Evolutionary conservation across 2,888 invertebrate genomes (phyloP), one percentile per base, ranked within the genome.

Genomic region (Belgica antarctica): DNA sequence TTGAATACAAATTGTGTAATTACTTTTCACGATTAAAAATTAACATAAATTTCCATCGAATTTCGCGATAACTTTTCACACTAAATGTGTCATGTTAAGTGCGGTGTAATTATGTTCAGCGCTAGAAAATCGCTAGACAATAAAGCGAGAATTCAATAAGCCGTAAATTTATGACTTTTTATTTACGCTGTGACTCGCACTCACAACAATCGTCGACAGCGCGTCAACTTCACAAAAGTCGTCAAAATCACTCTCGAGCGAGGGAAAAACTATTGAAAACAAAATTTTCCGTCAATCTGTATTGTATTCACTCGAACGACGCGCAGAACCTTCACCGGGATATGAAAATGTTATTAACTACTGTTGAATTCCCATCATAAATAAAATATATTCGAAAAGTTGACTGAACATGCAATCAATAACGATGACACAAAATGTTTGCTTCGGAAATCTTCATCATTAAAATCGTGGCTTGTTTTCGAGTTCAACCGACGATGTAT

Each of bases 191-290:
- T 10, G 8, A 10, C 10, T 8, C 8, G 36, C n/a, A n/a, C 47
- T n/a, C 57, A 22, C 57, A 19, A 15, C 61, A 27, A 27, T 34
- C 12, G 34, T 34, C 7, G 34, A 34, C 34, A 34, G 7, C 34
- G n/a, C n/a, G 34, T 34, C 34, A 34, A 34, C 34, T 15, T 41
- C n/a, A 41, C 41, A 41, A 41, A n/a, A 15, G n/a, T 31, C 41
- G 41, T 41, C 41, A n/a, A 3, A 41, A 15, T 41, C 31, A 15
- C 41, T 41, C n/a, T 61, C 25, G 22, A 12, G 22, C 7, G 52
- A 52, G 12, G 61, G 61, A 61, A 61, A 61, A 61, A 24, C 61
- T 61, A 61, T 61, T 61, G 52, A 52, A 22, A 52, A n/a, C 52
- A 61, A 15, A 25, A 15, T 61, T 61, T 61, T 61, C 28, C 61